These are phyloP conservation scores for Synergus umbraculus DNA, from an alignment of 2,888 invertebrate species.

Conservation along the genomic window DNA sequence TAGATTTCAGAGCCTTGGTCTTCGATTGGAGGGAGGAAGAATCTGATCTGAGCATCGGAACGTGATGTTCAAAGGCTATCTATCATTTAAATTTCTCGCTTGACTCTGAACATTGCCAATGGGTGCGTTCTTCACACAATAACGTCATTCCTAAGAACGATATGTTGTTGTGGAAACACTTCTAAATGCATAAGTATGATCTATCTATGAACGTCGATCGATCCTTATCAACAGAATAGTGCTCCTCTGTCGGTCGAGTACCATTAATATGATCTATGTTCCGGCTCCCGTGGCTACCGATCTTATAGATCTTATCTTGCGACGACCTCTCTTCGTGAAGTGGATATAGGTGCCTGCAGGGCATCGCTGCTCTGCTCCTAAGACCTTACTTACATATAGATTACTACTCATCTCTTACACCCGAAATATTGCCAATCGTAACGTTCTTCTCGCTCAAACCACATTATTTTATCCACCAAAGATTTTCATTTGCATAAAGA, in stretches of 20 bases:
- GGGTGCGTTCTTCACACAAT: conserved; percentile 39
- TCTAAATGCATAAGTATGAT: conserved; percentile 46
- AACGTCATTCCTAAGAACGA: conserved; percentile 41
- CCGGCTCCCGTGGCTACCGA: conserved; percentile 72
- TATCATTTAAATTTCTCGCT: conserved; percentile 17
- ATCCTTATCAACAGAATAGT: conserved; percentile 48
- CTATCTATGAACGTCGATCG: conserved; percentile 43
- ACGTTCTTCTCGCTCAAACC: conserved; percentile 1
- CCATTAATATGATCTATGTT: conserved; percentile 76
- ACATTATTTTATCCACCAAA: conserved; percentile 43
- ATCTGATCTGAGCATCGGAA: not conserved
- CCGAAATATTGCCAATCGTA: conserved; percentile 47
- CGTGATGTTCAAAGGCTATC: not conserved
- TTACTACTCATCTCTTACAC: conserved; percentile 61
- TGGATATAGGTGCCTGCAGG: conserved; percentile 46
- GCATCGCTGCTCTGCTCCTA: conserved; percentile 43
- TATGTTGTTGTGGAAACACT: conserved; percentile 39
- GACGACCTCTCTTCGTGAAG: conserved; percentile 47
- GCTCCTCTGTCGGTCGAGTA: conserved; percentile 49
- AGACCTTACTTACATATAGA: conserved; percentile 75
- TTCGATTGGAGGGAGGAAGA: not conserved
- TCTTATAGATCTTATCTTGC: conserved; percentile 66
- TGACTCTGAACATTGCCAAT: conserved; percentile 8
- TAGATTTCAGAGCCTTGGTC: not conserved
- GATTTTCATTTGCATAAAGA: conserved; percentile 51